Conservation (phyloP, 2,888 invertebrate species). For the Catocala fraxini region DNA sequence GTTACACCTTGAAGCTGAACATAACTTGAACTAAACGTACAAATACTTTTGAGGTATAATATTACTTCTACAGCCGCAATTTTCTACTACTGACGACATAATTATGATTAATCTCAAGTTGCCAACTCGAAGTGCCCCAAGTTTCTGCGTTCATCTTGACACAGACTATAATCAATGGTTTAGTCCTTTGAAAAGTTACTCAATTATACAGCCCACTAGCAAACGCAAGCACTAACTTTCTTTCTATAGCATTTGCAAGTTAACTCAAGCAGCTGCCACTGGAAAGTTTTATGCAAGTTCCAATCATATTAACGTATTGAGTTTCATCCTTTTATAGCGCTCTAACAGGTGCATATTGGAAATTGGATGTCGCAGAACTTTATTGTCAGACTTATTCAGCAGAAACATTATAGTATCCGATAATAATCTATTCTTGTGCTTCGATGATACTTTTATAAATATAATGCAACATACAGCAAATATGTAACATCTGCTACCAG, state of each 20-base stretch:
- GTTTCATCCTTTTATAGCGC: not conserved
- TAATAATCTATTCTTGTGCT: too few species aligned
- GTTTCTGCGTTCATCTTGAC: not conserved
- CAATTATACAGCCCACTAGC: slow-evolving; percentile 34
- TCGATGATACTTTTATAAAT: too few species aligned
- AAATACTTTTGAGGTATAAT: too few species aligned
- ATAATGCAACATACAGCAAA: too few species aligned
- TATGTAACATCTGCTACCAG: too few species aligned
- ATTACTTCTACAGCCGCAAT: too few species aligned
- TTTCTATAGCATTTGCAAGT: slow-evolving; percentile 42
- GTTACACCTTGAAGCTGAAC: too few species aligned
- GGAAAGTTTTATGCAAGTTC: slow-evolving; percentile 33
- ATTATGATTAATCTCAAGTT: slow-evolving; percentile 2
- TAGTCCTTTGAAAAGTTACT: slow-evolving; percentile 39
- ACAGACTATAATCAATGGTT: not conserved
- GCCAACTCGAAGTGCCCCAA: not conserved
- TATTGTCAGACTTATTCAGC: slow-evolving; percentile 5
- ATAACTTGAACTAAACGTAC: too few species aligned
- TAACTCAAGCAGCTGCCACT: slow-evolving; percentile 26
- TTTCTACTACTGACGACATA: not conserved
- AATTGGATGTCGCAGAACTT: too few species aligned
- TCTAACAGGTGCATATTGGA: not conserved
- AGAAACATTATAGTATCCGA: not conserved
- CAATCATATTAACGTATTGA: slow-evolving; percentile 2
- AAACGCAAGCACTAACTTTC: slow-evolving; percentile 31